Conservation (phyloP, 2,797 vertebrate species). For the Parambassis ranga region DNA sequence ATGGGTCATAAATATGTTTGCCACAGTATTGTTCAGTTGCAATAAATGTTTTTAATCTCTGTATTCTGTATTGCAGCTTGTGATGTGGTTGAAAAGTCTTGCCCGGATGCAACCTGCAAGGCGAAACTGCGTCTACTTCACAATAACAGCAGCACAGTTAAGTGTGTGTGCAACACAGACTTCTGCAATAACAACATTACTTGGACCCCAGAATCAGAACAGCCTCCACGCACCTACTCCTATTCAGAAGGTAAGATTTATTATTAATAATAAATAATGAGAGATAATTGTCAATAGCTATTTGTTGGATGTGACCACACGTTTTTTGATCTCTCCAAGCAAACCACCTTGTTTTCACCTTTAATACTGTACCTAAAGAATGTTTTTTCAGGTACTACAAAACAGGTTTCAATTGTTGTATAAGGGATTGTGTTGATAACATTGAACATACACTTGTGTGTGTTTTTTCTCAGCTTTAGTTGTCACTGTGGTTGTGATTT, state of each 20-base stretch:
- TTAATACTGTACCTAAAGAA: too few species aligned
- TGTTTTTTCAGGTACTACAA: too few species aligned
- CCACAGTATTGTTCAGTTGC: too few species aligned
- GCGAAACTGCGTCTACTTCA: background rate
- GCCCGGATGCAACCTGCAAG: slow-evolving; percentile 56
- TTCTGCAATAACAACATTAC: slow-evolving; percentile 73
- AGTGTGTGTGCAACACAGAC: slow-evolving; percentile 71
- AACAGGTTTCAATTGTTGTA: too few species aligned
- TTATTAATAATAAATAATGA: background rate
- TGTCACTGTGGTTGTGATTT: background rate
- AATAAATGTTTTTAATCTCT: too few species aligned
- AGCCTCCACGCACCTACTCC: background rate
- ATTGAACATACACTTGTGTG: background rate
- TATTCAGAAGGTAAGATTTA: slow-evolving; percentile 51
- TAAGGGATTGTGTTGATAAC: too few species aligned
- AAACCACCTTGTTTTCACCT: too few species aligned
- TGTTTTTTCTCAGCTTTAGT: slow-evolving; percentile 20
- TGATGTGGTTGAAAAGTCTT: slow-evolving; percentile 38
- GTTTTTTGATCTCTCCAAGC: too few species aligned
- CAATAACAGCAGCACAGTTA: background rate
- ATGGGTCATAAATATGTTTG: background rate
- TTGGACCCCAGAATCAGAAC: slow-evolving; percentile 16
- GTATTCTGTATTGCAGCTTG: slow-evolving; percentile 66
- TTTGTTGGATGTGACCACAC: too few species aligned
- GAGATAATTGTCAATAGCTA: background rate